Evolutionary conservation across 2,888 invertebrate genomes (phyloP).

Genomic region (Herminia tarsipennalis): DNA sequence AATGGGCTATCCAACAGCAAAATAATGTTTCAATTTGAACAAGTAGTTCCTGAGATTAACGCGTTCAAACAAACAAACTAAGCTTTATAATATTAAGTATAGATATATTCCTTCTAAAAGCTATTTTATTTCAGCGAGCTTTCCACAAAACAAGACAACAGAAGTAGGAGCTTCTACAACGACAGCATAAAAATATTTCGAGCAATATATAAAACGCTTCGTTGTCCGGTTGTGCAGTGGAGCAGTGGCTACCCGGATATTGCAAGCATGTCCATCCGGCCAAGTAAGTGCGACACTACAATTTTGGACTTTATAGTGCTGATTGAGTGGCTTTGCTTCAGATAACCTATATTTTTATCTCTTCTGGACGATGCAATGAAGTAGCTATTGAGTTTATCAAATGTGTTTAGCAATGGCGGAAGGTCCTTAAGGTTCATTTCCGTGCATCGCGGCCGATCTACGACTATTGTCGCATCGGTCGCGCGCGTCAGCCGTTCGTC

Average conservation of each 20-base stretch:
- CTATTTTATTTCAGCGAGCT: too few species aligned
- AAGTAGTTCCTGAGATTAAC: too few species aligned
- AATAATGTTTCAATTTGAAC: too few species aligned
- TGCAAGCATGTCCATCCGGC: conserved; percentile 45
- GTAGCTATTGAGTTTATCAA: conserved; percentile 7
- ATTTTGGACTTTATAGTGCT: conserved; percentile 21
- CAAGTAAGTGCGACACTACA: conserved; percentile 31
- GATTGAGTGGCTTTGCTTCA: conserved; percentile 35
- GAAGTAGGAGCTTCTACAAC: background rate
- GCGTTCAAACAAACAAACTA: too few species aligned
- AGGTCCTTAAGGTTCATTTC: too few species aligned
- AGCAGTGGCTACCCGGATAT: conserved; percentile 40
- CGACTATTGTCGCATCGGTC: too few species aligned
- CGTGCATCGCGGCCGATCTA: too few species aligned
- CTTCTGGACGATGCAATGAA: conserved; percentile 1
- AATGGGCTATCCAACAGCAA: too few species aligned
- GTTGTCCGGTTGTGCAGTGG: conserved; percentile 10
- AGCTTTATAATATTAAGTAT: too few species aligned
- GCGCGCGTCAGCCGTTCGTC: too few species aligned
- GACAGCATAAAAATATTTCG: conserved; percentile 8
- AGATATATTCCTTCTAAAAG: too few species aligned
- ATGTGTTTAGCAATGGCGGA: background rate
- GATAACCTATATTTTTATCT: conserved; percentile 3
- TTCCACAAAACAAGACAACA: too few species aligned
- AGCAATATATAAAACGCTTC: conserved; percentile 4